These are phyloP conservation scores for Nasonia vitripennis DNA, from an alignment of 1,140 invertebrate species.

Conservation along the genomic window DNA sequence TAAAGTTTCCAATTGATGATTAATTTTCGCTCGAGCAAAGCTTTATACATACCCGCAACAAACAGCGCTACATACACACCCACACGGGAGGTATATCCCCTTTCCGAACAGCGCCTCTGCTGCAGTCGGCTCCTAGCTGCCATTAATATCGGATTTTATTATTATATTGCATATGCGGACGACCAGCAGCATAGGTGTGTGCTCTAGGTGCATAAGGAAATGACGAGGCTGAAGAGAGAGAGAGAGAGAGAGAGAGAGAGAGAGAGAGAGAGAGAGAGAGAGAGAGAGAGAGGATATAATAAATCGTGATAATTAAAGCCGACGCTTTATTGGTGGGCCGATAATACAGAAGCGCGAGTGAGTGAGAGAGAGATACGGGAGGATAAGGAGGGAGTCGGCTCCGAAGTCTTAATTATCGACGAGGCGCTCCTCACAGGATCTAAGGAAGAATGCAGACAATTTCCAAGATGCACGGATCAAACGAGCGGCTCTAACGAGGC, in stretches of 20 bases:
- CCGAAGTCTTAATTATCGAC: conserved; percentile 43
- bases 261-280: neutral
- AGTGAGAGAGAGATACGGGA: neutral
- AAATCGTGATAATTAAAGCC: conserved; percentile 1
- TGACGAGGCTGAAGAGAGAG: too few relatives aligned
- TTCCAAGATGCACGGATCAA: conserved; percentile 41
- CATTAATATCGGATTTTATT: neutral
- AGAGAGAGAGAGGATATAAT: neutral
- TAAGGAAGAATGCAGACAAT: conserved; percentile 36
- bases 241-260: neutral
- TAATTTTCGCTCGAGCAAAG: too few relatives aligned
- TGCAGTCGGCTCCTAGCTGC: too few relatives aligned
- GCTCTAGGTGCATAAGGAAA: neutral
- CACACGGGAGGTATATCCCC: too few relatives aligned
- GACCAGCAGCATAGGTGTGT: too few relatives aligned
- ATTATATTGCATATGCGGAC: neutral
- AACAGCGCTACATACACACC: too few relatives aligned
- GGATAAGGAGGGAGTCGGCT: neutral
- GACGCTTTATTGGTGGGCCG: neutral
- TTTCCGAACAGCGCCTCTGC: too few relatives aligned
- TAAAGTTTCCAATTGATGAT: too few relatives aligned
- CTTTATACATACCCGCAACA: too few relatives aligned
- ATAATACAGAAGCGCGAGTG: neutral
- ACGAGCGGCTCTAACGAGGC: neutral
- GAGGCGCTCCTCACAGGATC: neutral